Base-by-base conservation (phyloP, 2,888 invertebrate genomes). In the Ormyrus thymus region DNA sequence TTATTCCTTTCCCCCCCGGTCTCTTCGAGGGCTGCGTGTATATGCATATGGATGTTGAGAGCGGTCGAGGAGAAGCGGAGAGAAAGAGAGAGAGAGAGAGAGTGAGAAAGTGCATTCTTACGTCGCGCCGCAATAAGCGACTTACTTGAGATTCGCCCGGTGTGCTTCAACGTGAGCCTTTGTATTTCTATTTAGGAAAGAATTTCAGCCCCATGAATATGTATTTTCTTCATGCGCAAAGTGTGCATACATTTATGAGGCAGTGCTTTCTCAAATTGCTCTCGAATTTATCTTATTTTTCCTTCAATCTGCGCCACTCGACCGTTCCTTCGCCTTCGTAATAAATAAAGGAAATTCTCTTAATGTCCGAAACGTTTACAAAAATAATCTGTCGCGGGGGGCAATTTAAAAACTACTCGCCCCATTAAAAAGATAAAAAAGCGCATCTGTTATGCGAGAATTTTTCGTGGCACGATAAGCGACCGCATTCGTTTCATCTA, bases 41-140 rank as follows among this genome's bases (percentile, higher is more conserved):
- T 62, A 78, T 79, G 75, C 79, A 79, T 76, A 79, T 79, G 79
- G 71, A 79, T 75, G 64, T 15, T 6, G 4, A 4, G 58, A 43
- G 71, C 75, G 70, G 64, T 15, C 6, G 4, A 4, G 58, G 13
- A 15, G 61, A 72, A 46, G n/a, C 43, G 9, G n/a, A n/a, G 43
- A 51, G 50, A 29, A 1, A 29, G 29, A 29, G 29, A 29, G 29
- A 29, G 29, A 29, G 29, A 29, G 29, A 29, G 29, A 29, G 29
- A 29, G 29, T 29, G 29, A 29, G 29, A 29, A 51, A 77, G 78
- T 56, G 68, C 77, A 62, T 68, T 73, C 53, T 78, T 68, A 56
- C 45, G 53, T 55, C 29, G 7, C 61, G 45, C 7, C 4, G 55
- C 51, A 43, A 11, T 71, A 50, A 72, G 69, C 13, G 55, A 48